Base-by-base conservation (phyloP, 2,797 vertebrate species). In the Dendrocincla tyrannina region DNA sequence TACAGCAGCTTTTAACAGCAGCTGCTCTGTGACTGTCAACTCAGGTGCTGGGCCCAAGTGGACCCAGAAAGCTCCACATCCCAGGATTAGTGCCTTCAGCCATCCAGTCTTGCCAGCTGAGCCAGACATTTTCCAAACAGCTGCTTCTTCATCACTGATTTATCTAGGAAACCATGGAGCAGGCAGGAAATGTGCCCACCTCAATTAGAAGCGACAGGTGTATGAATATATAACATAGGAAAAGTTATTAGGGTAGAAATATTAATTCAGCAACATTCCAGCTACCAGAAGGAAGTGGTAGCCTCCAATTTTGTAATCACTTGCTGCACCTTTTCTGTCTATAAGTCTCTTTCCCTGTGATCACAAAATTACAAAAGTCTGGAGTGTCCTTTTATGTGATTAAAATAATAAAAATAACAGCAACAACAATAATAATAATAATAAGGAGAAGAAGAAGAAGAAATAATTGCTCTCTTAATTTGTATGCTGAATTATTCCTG, bases 241-340 rank as follows among this genome's bases (percentile, higher is more conserved):
- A 91, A 49, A 30, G 39, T 75, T 73, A 89, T 39, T 63, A 35
- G 87, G 55, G 46, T 95, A 92, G 86, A 91, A 96, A 59, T 41
- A 92, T n/a, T 87, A 73, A 84, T 64, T 88, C 44, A 81, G 87
- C 66, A 39, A 5, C 9, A 13, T 73, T 74, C 67, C 80, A 67
- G 46, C 60, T 35, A 44, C 22, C 72, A 74, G 66, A 63, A 77
- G 77, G 75, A 70, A 85, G 90, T 30, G 63, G 84, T 85, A 35
- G 5, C 56, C 60, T 94, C 75, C 93, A 82, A 17, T 85, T 89
- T 49, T 77, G 69, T 74, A 62, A 9, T 84, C 58, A 18, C 46
- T 77, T 27, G 27, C 53, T 44, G 58, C 41, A 55, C 73, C 56
- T 85, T 79, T 69, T 67, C 55, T 41, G 41, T 47, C 55, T 89